These are phyloP conservation scores for Schizaphis graminum DNA, from an alignment of 2,888 invertebrate species.

Conservation along the genomic window DNA sequence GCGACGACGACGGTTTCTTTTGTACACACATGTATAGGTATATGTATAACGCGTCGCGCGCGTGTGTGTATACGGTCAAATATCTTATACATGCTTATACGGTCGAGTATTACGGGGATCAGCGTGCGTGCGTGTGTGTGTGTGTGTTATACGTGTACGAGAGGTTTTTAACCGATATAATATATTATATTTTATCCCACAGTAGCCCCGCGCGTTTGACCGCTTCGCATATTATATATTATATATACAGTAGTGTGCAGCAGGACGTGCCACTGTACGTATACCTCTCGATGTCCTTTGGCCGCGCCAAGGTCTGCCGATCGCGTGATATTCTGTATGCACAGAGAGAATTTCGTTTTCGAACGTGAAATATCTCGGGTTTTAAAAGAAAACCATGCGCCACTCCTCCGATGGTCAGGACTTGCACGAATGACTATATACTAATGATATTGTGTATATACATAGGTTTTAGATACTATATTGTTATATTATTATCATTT, in stretches of 20 bases:
- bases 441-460: not conserved
- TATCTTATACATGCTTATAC: slow-evolving; percentile 38
- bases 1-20: slow-evolving; percentile 39
- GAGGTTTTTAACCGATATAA: slow-evolving; percentile 55
- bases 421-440: not conserved
- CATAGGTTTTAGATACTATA: not conserved
- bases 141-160: not conserved
- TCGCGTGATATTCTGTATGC: not conserved
- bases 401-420: not conserved
- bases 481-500: no score
- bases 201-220: slow-evolving; percentile 11
- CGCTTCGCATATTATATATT: not conserved
- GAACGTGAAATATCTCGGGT: not conserved
- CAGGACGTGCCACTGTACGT: slow-evolving; percentile 2
- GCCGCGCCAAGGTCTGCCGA: not conserved
- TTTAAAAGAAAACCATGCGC: not conserved
- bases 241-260: not conserved
- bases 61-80: not conserved
- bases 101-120: slow-evolving; percentile 35
- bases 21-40: slow-evolving; percentile 6
- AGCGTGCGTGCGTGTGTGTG: not conserved
- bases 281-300: not conserved
- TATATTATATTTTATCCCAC: slow-evolving; percentile 26
- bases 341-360: not conserved
- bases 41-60: no score